Conservation (phyloP, 2,888 invertebrate species). For the Drosophila hamatofila region DNA sequence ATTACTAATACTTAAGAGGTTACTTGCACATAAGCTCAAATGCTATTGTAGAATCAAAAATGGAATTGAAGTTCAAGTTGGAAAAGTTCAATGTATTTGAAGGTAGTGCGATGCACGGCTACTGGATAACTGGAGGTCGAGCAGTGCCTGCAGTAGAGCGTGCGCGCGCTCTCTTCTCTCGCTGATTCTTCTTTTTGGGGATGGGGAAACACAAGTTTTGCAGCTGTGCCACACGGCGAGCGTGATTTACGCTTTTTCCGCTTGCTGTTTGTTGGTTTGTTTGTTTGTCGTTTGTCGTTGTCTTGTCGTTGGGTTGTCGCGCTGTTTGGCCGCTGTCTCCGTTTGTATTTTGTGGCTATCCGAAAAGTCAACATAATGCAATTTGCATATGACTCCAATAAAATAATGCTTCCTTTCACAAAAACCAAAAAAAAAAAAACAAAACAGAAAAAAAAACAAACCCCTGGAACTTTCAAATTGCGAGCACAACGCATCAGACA, state of each 20-base stretch:
- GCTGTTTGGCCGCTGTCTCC: conserved; percentile 34
- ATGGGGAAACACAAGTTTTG: conserved; percentile 42
- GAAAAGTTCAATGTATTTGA: neutral
- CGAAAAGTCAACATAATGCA: conserved; percentile 57
- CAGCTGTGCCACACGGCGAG: conserved; percentile 65
- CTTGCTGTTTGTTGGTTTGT: conserved; percentile 62
- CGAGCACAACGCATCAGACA: conserved; percentile 55
- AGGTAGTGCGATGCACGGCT: conserved; percentile 1
- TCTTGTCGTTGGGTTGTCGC: conserved; percentile 25
- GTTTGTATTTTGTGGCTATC: conserved; percentile 44
- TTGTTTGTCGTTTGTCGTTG: conserved; percentile 39
- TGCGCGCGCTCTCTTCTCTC: conserved; percentile 2
- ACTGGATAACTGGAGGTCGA: conserved; percentile 4
- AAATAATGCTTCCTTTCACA: conserved; percentile 67
- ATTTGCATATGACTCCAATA: conserved; percentile 72
- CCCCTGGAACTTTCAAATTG: conserved; percentile 72
- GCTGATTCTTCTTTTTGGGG: conserved; percentile 4
- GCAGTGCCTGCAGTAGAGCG: neutral
- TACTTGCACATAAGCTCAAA: too few species aligned
- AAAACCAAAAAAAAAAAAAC: neutral
- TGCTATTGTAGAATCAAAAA: neutral
- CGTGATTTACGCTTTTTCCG: conserved; percentile 79
- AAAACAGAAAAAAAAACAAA: conserved; percentile 8
- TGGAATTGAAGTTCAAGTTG: neutral
- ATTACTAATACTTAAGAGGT: too few species aligned